Base-by-base conservation (phyloP, 2,113 vertebrate species). In the Tricholaema leucomelas region DNA sequence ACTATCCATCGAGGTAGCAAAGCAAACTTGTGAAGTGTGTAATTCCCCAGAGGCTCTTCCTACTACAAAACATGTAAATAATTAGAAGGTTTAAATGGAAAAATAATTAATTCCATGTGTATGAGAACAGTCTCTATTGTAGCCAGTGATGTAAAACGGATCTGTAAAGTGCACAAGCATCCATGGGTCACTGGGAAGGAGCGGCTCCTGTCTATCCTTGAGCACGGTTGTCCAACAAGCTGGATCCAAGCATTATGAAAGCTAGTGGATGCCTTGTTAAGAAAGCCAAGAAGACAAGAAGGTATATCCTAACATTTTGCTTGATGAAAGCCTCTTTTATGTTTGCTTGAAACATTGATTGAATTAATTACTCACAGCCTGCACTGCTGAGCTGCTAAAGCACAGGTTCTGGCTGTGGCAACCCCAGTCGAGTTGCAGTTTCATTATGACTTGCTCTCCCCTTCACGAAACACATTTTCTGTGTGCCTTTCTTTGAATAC, bases 201-300 rank as follows among this genome's bases (percentile, higher is more conserved):
- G n/a, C 23, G 61, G 31, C 21, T 15, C 17, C 12, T 30, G 50
- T 1, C 0, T 33, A 5, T 77, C 44, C 56, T 66, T 55, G 46
- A 63, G 23, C 38, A 35, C 28, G 23, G n/a, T 40, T 31, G 30
- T 64, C 38, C 50, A 88, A 42, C 8, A n/a, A 63, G 15, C 40
- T 55, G 6, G 0, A 65, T 61, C 35, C 46, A 70, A 73, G 21
- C 42, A 28, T 9, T 15, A 6, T 7, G 23, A 75, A 66, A 90
- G 21, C 1, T 1, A 48, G 33, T 0, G 0, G 24, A 25, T 46
- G 23, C 10, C n/a, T 89, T 72, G 15, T 65, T 80, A 2, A 2
- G 42, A 83, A 85, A 83, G 8, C 36, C 36, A 11, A 31, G 46
- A 59, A n/a, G 1, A 23, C 42, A 67, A 71, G 30, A 87, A 63